A percentile compares a stretch with the other conserved stretches of the same genome.
Conservation (phyloP, 1,140 invertebrate species). For the Drosophila auraria region DNA sequence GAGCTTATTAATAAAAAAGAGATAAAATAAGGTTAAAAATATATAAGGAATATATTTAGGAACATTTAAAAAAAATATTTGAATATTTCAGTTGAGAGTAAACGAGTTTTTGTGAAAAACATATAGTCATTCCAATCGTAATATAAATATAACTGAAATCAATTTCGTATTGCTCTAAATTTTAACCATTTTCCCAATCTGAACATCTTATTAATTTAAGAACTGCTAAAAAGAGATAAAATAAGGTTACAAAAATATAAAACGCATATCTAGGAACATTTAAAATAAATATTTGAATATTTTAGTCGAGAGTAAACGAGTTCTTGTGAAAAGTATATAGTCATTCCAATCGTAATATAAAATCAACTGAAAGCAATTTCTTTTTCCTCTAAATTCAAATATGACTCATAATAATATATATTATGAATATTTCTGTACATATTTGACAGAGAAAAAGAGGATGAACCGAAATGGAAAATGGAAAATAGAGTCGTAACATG, state of each 20-base stretch:
- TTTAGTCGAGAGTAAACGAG: too few species aligned
- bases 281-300: neutral
- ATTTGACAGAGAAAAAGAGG: neutral
- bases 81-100: too few species aligned
- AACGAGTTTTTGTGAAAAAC: too few species aligned
- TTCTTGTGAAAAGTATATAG: too few species aligned
- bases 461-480: neutral
- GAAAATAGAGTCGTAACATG: neutral
- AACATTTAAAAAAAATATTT: neutral
- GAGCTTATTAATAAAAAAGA: constrained; percentile 18
- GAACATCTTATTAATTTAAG: too few species aligned
- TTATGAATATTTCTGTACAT: neutral
- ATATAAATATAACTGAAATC: neutral
- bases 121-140: neutral
- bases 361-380: neutral
- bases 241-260: neutral
- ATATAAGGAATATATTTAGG: neutral
- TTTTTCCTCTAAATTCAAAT: neutral
- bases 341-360: neutral
- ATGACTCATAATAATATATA: neutral
- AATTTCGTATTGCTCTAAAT: neutral
- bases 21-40: constrained; percentile 18
- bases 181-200: neutral
- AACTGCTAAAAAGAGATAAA: constrained; percentile 43
- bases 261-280: neutral